Percentiles rank a stretch among this genome's conserved stretches.
Evolutionary conservation across 2,797 vertebrate species (phyloP).

Genomic region (Micropoecilia bifurca): DNA sequence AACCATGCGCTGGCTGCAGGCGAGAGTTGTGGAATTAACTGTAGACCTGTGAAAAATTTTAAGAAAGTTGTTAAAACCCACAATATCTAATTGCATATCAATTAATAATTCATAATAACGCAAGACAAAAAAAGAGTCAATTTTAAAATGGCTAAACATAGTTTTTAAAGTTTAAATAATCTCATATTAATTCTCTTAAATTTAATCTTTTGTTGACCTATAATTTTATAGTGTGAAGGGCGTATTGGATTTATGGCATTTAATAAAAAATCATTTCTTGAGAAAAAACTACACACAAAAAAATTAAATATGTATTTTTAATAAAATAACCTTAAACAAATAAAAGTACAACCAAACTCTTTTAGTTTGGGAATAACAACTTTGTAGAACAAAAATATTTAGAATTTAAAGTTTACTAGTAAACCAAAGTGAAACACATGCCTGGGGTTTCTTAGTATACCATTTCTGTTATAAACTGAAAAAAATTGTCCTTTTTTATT

Average conservation of each 20-base stretch:
- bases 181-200: not conserved
- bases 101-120: not conserved
- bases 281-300: not conserved
- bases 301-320: not conserved
- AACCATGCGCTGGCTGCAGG: conserved; percentile 61
- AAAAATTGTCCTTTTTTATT: not conserved
- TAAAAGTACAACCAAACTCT: not conserved
- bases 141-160: not conserved
- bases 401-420: not conserved
- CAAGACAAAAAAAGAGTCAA: not conserved
- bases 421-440: not conserved
- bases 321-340: not conserved
- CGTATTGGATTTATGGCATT: conserved; percentile 12
- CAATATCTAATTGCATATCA: not conserved
- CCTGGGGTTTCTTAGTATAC: not conserved
- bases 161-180: not conserved
- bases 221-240: not conserved
- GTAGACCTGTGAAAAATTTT: conserved; percentile 69
- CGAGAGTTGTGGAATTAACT: conserved; percentile 61
- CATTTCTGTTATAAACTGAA: not conserved
- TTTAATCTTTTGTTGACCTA: conserved; percentile 1
- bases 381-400: not conserved
- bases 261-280: not conserved
- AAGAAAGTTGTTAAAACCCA: not conserved
- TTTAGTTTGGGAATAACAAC: not conserved